Percentiles rank a stretch among this genome's conserved stretches.
Evolutionary conservation across 1,140 invertebrate species (phyloP).

Genomic region (Protaetia brevitarsis): DNA sequence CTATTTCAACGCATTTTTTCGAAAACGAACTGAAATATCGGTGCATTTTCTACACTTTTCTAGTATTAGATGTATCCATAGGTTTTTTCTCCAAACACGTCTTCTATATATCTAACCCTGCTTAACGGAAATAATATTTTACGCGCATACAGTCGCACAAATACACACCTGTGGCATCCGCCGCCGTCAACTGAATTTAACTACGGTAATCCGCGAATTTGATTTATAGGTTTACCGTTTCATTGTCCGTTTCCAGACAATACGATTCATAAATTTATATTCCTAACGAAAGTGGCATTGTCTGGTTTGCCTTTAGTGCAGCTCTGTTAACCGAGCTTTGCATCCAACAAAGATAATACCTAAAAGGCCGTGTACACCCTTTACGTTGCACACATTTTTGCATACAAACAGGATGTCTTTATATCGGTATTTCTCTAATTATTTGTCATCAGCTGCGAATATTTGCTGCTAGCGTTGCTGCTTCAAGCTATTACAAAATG

Average conservation of each 20-base stretch:
- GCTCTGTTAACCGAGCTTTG: neutral
- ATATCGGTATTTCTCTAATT: too few relatives aligned
- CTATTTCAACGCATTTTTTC: too few relatives aligned
- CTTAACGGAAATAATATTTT: slow-evolving; percentile 9
- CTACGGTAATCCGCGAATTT: neutral
- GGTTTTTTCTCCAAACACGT: neutral
- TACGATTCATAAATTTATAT: slow-evolving; percentile 9
- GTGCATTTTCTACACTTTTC: too few relatives aligned
- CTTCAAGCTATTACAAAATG: too few relatives aligned
- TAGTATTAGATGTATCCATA: neutral
- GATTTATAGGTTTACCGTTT: slow-evolving; percentile 2
- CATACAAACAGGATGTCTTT: too few relatives aligned
- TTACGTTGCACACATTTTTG: too few relatives aligned
- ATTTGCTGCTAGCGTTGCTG: too few relatives aligned
- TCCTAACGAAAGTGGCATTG: neutral
- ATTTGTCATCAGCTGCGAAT: too few relatives aligned
- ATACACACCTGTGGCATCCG: slow-evolving; percentile 1
- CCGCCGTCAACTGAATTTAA: slow-evolving; percentile 8
- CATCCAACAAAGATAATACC: too few relatives aligned
- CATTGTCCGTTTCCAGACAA: neutral
- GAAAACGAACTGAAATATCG: too few relatives aligned
- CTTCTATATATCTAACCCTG: neutral
- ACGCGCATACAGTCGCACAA: neutral
- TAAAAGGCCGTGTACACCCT: too few relatives aligned
- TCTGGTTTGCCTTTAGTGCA: neutral